These are phyloP conservation scores for Pantherophis guttatus DNA, from an alignment of 2,113 vertebrate genomes.

Conservation along the genomic window DNA sequence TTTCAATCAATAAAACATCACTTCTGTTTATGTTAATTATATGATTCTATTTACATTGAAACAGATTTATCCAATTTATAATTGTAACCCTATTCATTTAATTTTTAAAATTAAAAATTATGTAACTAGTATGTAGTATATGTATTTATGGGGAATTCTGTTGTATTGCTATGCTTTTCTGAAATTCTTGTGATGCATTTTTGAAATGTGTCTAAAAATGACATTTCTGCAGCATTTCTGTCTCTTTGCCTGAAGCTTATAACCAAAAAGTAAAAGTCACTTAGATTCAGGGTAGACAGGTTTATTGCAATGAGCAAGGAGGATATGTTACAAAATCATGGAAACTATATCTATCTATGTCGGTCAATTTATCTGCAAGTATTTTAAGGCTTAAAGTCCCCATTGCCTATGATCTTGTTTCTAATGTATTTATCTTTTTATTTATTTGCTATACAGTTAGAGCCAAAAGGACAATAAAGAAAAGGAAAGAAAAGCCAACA, in stretches of 20 bases:
- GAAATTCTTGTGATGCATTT: neutral
- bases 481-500: neutral
- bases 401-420: neutral
- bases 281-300: neutral
- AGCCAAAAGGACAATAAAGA: neutral
- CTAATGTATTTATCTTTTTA: neutral
- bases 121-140: neutral
- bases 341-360: neutral
- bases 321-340: neutral
- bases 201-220: neutral
- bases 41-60: neutral
- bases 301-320: neutral
- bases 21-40: neutral
- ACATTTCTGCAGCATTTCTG: neutral
- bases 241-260: neutral
- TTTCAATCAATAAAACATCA: neutral
- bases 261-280: neutral
- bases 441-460: neutral
- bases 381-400: neutral
- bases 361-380: neutral
- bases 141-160: neutral
- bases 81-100: neutral
- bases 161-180: neutral
- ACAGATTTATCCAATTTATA: neutral
- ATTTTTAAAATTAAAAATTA: neutral